Evolutionary conservation across 2,797 vertebrate species (phyloP).

Genomic region (Gila robusta): DNA sequence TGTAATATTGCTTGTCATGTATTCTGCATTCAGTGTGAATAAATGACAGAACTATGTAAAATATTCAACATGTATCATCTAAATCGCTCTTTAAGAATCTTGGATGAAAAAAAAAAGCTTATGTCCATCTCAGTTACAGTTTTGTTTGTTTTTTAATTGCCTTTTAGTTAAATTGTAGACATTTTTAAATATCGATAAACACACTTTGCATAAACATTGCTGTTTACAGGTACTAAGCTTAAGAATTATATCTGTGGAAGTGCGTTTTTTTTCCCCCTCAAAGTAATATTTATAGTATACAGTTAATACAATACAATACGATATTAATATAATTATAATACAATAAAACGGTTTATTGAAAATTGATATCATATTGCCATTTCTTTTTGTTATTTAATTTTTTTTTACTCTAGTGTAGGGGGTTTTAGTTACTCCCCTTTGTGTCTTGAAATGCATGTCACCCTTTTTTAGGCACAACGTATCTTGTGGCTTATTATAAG

Average conservation of each 20-base stretch:
- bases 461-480: neutral
- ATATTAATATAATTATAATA: neutral
- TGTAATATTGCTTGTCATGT: conserved; percentile 32
- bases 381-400: neutral
- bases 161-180: neutral
- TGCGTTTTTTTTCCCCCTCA: neutral
- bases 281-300: neutral
- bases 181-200: neutral
- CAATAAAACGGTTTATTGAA: neutral
- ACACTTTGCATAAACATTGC: neutral
- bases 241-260: neutral
- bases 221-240: neutral
- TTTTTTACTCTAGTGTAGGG: neutral
- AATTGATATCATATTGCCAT: neutral
- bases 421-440: neutral
- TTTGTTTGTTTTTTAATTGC: neutral
- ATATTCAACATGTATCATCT: neutral
- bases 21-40: conserved; percentile 11
- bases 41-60: neutral
- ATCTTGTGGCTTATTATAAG: neutral
- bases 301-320: neutral
- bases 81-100: conserved; percentile 5
- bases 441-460: neutral
- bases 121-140: neutral
- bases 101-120: neutral